Evolutionary conservation across 2,888 invertebrate genomes (phyloP).

Genomic region (Carcina quercana): DNA sequence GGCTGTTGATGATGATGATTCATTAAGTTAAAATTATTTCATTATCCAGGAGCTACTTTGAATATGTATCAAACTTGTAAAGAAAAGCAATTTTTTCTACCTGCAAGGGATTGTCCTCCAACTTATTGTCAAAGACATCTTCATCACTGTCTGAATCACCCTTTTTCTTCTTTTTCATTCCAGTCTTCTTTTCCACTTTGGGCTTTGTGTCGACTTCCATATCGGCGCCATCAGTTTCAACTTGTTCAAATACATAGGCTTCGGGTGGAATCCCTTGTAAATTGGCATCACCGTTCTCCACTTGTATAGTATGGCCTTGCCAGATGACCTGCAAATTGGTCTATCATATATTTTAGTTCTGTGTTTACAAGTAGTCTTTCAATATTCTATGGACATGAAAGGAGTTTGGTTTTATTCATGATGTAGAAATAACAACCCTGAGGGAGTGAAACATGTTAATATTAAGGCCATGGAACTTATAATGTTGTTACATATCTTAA

Average conservation of each 20-base stretch:
- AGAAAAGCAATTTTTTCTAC: conserved; percentile 30
- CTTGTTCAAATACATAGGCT: conserved; percentile 47
- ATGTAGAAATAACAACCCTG: too few species aligned
- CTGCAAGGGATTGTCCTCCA: conserved; percentile 80
- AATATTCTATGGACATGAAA: too few species aligned
- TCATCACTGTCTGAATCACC: conserved; percentile 57
- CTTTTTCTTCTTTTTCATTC: conserved; percentile 69
- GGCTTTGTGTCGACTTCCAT: conserved; percentile 64
- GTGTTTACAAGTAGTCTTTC: too few species aligned
- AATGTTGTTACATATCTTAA: too few species aligned
- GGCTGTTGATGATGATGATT: too few species aligned
- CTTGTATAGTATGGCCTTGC: conserved; percentile 79
- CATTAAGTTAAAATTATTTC: neutral
- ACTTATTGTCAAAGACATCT: conserved; percentile 76
- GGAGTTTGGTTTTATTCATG: too few species aligned
- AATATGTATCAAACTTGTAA: too few species aligned
- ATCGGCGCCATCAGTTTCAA: conserved; percentile 42
- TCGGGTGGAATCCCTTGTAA: conserved; percentile 50
- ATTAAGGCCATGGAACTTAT: neutral
- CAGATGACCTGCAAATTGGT: conserved; percentile 76
- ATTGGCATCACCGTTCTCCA: conserved; percentile 66
- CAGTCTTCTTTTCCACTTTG: conserved; percentile 59
- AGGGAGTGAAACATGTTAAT: neutral
- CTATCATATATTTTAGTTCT: too few species aligned
- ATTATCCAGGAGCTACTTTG: conserved; percentile 2